Percentiles rank a stretch among this genome's conserved stretches.
Conservation (phyloP, 1,140 invertebrate genomes). For the Drosophila pallidifrons region DNA sequence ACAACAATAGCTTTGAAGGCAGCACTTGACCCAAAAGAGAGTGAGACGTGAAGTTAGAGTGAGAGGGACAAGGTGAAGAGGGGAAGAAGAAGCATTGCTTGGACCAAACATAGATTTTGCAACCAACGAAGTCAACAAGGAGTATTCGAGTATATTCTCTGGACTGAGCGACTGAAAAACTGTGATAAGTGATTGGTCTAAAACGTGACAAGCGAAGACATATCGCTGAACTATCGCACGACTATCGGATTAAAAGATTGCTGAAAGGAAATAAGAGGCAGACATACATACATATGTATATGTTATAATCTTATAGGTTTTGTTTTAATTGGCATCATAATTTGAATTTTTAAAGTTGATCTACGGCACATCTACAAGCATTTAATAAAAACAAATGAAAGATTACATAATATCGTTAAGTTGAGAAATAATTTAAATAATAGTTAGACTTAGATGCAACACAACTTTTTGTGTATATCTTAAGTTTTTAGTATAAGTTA, state of each 20-base stretch:
- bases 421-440: too few relatives aligned
- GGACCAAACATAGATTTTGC: constrained; percentile 39
- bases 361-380: too few relatives aligned
- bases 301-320: too few relatives aligned
- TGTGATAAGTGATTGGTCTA: constrained; percentile 32
- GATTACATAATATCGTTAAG: too few relatives aligned
- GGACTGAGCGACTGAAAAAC: constrained; percentile 7
- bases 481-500: too few relatives aligned
- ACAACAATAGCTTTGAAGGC: constrained; percentile 63
- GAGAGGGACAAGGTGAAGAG: background rate
- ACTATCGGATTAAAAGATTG: constrained; percentile 1
- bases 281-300: too few relatives aligned
- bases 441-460: too few relatives aligned
- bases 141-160: constrained; percentile 34
- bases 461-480: too few relatives aligned
- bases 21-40: constrained; percentile 71
- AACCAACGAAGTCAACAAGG: constrained; percentile 47
- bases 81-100: constrained; percentile 3
- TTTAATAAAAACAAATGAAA: too few relatives aligned
- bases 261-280: background rate
- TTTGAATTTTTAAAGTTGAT: too few relatives aligned
- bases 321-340: too few relatives aligned
- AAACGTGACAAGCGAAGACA: background rate
- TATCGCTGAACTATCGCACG: background rate
- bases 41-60: constrained; percentile 14